Percentiles rank a stretch among this genome's conserved stretches.
Conservation (phyloP, 2,888 invertebrate species). For the Hymenopus coronatus region DNA sequence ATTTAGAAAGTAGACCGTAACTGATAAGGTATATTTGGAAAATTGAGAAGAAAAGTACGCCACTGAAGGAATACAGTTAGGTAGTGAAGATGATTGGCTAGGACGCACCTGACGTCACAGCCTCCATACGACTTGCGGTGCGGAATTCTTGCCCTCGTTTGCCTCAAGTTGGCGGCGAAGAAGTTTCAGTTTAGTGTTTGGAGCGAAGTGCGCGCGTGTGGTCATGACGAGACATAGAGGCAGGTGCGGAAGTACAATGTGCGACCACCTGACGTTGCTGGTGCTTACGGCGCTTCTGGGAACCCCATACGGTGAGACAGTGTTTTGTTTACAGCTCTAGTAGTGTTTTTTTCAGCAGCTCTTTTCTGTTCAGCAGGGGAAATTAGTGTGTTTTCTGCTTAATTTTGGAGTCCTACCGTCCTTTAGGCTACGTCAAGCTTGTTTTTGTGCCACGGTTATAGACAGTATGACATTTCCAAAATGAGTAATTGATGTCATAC, state of each 20-base stretch:
- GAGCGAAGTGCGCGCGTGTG: not conserved
- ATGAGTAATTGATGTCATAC: too few relatives aligned
- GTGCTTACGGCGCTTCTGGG: not conserved
- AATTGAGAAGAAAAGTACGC: not conserved
- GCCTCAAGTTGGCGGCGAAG: not conserved
- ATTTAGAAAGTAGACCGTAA: not conserved
- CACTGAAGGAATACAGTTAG: not conserved
- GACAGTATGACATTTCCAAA: too few relatives aligned
- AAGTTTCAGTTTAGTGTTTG: not conserved
- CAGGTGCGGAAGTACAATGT: not conserved
- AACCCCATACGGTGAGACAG: not conserved
- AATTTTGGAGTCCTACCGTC: too few relatives aligned
- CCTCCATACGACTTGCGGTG: not conserved
- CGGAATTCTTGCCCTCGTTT: conserved; percentile 8
- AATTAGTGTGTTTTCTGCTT: too few relatives aligned
- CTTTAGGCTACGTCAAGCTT: too few relatives aligned
- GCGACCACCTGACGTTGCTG: not conserved
- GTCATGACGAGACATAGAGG: not conserved
- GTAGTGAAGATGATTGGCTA: not conserved
- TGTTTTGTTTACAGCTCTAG: not conserved
- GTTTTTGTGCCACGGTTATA: too few relatives aligned
- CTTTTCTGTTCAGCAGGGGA: too few relatives aligned
- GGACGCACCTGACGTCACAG: not conserved
- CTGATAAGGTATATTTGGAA: not conserved
- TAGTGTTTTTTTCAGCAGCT: too few relatives aligned